These are phyloP conservation scores for Drosophila yooni DNA, from an alignment of 2,888 invertebrate species.

Conservation along the genomic window DNA sequence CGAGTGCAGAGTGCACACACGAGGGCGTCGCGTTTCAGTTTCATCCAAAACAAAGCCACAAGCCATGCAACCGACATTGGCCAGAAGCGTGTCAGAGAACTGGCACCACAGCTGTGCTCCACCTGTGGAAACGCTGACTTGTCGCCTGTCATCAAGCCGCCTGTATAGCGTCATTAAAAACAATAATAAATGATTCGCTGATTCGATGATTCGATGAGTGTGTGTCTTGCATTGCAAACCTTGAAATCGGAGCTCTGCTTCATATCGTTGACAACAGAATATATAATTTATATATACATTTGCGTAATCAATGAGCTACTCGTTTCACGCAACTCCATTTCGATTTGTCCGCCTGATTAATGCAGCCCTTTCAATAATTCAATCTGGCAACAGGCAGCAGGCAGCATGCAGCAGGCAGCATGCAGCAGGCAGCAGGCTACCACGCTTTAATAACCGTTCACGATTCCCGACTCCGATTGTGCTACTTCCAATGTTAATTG, in stretches of 20 bases:
- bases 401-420: background rate
- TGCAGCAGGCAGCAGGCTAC: background rate
- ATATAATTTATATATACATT: conserved; percentile 69
- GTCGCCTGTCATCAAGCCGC: conserved; percentile 73
- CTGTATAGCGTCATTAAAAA: conserved; percentile 57
- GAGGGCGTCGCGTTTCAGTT: conserved; percentile 49
- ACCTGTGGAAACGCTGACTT: conserved; percentile 67
- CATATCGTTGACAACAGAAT: conserved; percentile 49
- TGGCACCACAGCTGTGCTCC: conserved; percentile 15
- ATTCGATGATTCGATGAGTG: conserved; percentile 32
- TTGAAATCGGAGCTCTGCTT: conserved; percentile 54
- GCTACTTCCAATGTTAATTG: conserved; percentile 59
- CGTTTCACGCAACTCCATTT: conserved; percentile 70
- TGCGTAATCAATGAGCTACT: conserved; percentile 71
- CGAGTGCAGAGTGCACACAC: conserved; percentile 48
- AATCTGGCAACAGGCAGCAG: conserved; percentile 17
- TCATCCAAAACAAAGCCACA: conserved; percentile 42
- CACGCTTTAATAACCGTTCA: conserved; percentile 43
- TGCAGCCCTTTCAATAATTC: conserved; percentile 51
- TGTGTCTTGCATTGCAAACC: conserved; percentile 61
- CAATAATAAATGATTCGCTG: conserved; percentile 71
- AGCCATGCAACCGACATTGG: conserved; percentile 68
- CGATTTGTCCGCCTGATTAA: conserved; percentile 73
- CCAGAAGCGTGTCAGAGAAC: conserved; percentile 66
- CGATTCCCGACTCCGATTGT: conserved; percentile 3